Evolutionary conservation across 2,113 vertebrate genomes (phyloP).

Genomic region (Pelvicachromis taeniatus): DNA sequence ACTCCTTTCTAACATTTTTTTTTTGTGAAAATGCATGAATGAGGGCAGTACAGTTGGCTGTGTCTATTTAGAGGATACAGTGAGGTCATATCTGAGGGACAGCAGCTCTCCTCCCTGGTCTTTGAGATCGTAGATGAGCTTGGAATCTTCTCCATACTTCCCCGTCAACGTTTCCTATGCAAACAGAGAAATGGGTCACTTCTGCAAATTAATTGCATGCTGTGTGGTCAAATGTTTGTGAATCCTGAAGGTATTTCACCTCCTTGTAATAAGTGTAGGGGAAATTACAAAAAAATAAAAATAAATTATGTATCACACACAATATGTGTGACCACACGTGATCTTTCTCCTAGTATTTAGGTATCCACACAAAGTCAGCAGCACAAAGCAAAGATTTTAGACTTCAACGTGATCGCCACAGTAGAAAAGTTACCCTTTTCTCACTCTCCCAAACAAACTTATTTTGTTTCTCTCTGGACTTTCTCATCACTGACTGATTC

Average conservation of each 20-base stretch:
- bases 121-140: constrained; percentile 97
- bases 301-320: background rate
- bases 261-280: background rate
- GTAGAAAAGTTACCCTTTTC: no score
- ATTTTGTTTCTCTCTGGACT: no score
- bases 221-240: background rate
- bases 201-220: background rate
- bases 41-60: background rate
- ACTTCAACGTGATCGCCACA: background rate
- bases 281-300: background rate
- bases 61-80: constrained; percentile 82
- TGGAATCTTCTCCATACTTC: constrained; percentile 97
- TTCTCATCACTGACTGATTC: no score
- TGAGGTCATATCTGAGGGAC: constrained; percentile 94
- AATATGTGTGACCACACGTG: background rate
- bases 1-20: background rate
- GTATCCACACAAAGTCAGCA: background rate
- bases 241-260: background rate
- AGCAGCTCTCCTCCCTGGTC: constrained; percentile 96
- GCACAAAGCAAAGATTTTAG: background rate
- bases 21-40: background rate
- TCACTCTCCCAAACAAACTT: no score
- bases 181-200: background rate
- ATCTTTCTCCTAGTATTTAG: background rate
- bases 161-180: constrained; percentile 90